phyloP scores from a whole-genome alignment of 2,888 invertebrate genomes.

The Thera britannica region DNA sequence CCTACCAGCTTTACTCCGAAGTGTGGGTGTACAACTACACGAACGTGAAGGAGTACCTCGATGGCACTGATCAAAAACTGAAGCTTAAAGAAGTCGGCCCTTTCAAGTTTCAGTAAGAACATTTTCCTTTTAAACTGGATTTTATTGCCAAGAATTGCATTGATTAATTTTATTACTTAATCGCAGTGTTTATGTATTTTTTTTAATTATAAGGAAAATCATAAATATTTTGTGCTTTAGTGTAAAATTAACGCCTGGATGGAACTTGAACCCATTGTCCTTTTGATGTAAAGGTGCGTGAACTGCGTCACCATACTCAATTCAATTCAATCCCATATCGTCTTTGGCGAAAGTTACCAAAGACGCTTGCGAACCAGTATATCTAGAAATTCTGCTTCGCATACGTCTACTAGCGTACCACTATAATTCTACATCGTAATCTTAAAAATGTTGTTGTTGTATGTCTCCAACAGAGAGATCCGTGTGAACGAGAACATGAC shows the following conservation, averaged over 20 bases:
- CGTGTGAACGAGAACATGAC: conserved; percentile 87
- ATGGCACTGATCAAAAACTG: conserved; percentile 86
- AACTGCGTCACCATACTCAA: no score
- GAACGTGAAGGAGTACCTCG: conserved; percentile 88
- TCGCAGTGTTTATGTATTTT: no score
- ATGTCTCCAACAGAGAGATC: conserved; percentile 84
- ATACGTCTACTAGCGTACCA: no score
- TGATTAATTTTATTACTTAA: background rate
- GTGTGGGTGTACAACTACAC: conserved; percentile 93
- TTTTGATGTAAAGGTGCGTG: no score
- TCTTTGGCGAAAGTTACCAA: no score
- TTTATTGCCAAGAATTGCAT: background rate
- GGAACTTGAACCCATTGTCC: no score
- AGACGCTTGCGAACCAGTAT: no score
- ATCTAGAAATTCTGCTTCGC: no score
- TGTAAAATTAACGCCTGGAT: no score
- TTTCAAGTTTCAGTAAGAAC: conserved; percentile 90
- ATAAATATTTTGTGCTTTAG: no score
- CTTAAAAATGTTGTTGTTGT: conserved; percentile 1
- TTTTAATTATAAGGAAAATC: no score
- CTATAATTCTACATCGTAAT: background rate
- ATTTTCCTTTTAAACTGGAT: background rate
- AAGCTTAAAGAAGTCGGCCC: conserved; percentile 91
- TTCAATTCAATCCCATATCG: no score
- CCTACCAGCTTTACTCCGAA: conserved; percentile 87